Percentiles rank a stretch among this genome's conserved stretches.
Evolutionary conservation across 2,113 vertebrate species (phyloP).

Genomic region (Macquaria ambigua): DNA sequence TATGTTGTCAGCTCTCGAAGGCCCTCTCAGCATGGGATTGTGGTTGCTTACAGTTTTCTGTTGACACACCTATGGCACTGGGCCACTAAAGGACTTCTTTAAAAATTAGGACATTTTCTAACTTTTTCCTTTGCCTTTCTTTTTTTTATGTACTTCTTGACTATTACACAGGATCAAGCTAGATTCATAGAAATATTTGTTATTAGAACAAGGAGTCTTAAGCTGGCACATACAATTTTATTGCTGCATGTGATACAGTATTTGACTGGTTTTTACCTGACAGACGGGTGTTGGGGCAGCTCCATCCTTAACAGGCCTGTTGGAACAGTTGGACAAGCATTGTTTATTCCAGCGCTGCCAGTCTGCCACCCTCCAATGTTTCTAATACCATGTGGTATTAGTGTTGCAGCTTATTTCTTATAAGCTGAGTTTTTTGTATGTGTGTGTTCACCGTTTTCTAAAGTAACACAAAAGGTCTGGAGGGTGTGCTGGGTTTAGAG

Average conservation of each 20-base stretch:
- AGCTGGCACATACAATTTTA: not conserved
- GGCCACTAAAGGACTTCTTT: not conserved
- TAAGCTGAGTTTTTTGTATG: not conserved
- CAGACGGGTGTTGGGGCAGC: slow-evolving; percentile 18
- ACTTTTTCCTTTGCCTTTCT: not conserved
- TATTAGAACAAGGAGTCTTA: not conserved
- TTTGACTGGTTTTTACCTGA: slow-evolving; percentile 27
- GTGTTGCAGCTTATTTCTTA: slow-evolving; percentile 26
- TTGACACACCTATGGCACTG: slow-evolving; percentile 21
- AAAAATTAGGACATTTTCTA: not conserved
- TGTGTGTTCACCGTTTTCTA: slow-evolving; percentile 6
- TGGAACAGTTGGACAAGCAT: slow-evolving; percentile 40
- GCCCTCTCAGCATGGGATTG: slow-evolving; percentile 11
- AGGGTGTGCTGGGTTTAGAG: not conserved
- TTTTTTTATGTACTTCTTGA: not conserved
- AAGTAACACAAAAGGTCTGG: slow-evolving; percentile 20
- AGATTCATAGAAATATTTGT: not conserved
- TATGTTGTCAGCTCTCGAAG: slow-evolving; percentile 42
- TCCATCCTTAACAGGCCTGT: slow-evolving; percentile 23
- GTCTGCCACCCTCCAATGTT: slow-evolving; percentile 38
- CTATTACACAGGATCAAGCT: not conserved
- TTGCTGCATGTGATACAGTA: slow-evolving; percentile 5
- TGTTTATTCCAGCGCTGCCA: slow-evolving; percentile 51
- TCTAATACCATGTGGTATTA: slow-evolving; percentile 36
- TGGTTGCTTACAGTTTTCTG: slow-evolving; percentile 23